Evolutionary conservation across 2,113 vertebrate genomes (phyloP).

Genomic region (Prinia subflava): DNA sequence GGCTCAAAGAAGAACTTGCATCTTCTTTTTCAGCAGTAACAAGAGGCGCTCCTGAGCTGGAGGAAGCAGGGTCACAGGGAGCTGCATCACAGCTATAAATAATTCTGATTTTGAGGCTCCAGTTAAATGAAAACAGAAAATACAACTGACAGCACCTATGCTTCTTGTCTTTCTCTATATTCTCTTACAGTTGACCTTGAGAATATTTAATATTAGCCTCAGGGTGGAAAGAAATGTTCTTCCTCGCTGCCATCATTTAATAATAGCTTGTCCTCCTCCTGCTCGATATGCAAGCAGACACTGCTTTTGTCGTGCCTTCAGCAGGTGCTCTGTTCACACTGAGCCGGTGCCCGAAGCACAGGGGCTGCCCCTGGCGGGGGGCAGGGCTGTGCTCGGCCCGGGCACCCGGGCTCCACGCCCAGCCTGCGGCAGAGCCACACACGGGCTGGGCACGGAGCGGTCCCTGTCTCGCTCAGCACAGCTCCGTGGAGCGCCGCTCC

Average conservation of each 20-base stretch:
- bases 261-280: conserved; percentile 18
- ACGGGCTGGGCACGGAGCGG: neutral
- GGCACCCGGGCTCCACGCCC: neutral
- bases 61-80: conserved; percentile 3
- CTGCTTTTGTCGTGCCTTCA: neutral
- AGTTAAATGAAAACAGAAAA: conserved; percentile 49
- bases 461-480: neutral
- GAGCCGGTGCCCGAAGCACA: neutral
- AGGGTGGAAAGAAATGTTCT: neutral
- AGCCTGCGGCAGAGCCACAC: neutral
- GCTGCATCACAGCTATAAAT: neutral
- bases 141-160: conserved; percentile 33
- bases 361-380: neutral
- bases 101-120: conserved; percentile 37
- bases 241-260: conserved; percentile 10
- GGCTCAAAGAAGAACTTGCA: neutral
- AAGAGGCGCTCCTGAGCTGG: neutral
- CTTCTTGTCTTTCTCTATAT: conserved; percentile 39
- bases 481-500: neutral
- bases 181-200: conserved; percentile 57
- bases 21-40: neutral
- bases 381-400: neutral
- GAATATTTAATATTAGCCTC: conserved; percentile 40
- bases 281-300: neutral
- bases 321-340: neutral